A percentile compares a stretch with the other conserved stretches of the same genome.
These are phyloP conservation scores for Teleopsis dalmanni DNA, from an alignment of 1,140 invertebrate species.

Conservation along the genomic window DNA sequence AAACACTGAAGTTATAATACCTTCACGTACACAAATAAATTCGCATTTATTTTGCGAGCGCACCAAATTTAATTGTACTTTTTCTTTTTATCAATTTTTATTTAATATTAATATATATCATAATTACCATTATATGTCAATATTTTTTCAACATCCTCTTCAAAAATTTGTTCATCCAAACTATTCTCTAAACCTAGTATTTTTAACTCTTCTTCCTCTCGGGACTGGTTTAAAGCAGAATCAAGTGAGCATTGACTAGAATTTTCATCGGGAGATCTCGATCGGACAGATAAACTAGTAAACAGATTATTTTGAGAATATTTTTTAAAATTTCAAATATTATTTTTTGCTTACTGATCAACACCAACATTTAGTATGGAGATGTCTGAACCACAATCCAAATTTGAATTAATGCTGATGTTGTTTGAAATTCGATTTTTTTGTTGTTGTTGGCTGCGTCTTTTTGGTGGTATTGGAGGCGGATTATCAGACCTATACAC, in stretches of 20 bases:
- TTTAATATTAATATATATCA: background rate
- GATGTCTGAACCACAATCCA: conserved; percentile 46
- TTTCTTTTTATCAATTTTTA: no score
- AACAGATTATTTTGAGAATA: background rate
- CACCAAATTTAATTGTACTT: no score
- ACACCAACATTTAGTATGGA: conserved; percentile 50
- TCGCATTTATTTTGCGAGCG: no score
- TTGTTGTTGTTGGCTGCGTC: conserved; percentile 47
- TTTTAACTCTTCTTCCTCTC: conserved; percentile 64
- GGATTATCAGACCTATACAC: conserved; percentile 40
- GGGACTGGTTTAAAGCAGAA: conserved; percentile 73
- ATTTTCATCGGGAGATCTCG: conserved; percentile 59
- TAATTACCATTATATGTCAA: conserved; percentile 15
- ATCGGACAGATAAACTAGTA: conserved; percentile 47
- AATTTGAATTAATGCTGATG: conserved; percentile 42
- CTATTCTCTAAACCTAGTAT: conserved; percentile 31
- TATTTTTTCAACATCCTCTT: conserved; percentile 16
- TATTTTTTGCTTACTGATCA: conserved; percentile 45
- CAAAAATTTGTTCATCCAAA: conserved; percentile 8
- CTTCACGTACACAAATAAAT: no score
- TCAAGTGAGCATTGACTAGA: conserved; percentile 72
- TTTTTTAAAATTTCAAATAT: background rate
- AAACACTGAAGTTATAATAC: no score
- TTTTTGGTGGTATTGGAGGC: conserved; percentile 70
- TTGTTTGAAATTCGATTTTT: conserved; percentile 21